Conservation (phyloP, 1,140 invertebrate species). For the Bombyx mori region ASM3026992v2 NC_085130.1:415501-416000, state of each 20-base stretch:
- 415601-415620: too few species aligned
- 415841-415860: slow-evolving; percentile 57
- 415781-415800: neutral
- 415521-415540: too few species aligned
- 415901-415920: slow-evolving; percentile 45
- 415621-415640: too few species aligned
- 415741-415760: too few species aligned
- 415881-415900: slow-evolving; percentile 51
- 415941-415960: slow-evolving; percentile 19
- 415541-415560: too few species aligned
- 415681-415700: neutral
- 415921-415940: slow-evolving; percentile 55
- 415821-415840: slow-evolving; percentile 60
- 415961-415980: slow-evolving; percentile 32
- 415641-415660: too few species aligned
- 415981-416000: slow-evolving; percentile 16
- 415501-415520: too few species aligned
- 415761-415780: neutral
- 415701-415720: neutral
- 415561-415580: too few species aligned
- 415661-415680: neutral
- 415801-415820: slow-evolving; percentile 19
- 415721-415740: too few species aligned
- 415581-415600: too few species aligned
- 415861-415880: slow-evolving; percentile 57